Evolutionary conservation across 2,888 invertebrate species (phyloP).

Genomic region (Macrophya annulata): DNA sequence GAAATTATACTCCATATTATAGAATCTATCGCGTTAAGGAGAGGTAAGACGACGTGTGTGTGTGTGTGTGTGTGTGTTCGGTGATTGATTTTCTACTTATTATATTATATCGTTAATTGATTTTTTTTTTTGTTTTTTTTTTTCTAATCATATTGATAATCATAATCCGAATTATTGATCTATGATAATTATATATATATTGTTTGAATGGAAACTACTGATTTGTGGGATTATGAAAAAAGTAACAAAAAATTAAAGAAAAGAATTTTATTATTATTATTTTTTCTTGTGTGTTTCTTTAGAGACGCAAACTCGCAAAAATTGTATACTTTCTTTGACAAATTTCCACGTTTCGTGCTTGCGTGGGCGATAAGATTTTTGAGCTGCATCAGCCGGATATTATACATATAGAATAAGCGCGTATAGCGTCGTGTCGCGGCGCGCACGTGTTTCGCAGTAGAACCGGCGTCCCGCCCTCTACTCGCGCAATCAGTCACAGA

Average conservation of each 20-base stretch:
- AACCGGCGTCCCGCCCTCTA: slow-evolving; percentile 5
- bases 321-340: neutral
- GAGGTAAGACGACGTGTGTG: neutral
- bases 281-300: neutral
- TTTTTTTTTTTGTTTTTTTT: neutral
- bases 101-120: neutral
- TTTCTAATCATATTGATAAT: too few species aligned
- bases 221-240: too few species aligned
- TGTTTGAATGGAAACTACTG: too few species aligned
- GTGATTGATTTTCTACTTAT: neutral
- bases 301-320: neutral
- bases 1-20: neutral
- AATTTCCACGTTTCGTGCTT: neutral
- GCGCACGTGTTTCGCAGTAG: slow-evolving; percentile 33
- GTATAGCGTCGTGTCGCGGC: neutral
- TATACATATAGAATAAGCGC: neutral
- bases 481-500: slow-evolving; percentile 28
- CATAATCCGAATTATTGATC: too few species aligned
- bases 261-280: neutral
- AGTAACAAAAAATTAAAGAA: neutral
- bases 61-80: too few species aligned
- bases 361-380: neutral
- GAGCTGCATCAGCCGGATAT: neutral
- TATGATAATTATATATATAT: too few species aligned
- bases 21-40: neutral